These are phyloP conservation scores for Gadopsis bispinosus DNA, from an alignment of 2,797 vertebrate species.

Conservation along the genomic window DNA sequence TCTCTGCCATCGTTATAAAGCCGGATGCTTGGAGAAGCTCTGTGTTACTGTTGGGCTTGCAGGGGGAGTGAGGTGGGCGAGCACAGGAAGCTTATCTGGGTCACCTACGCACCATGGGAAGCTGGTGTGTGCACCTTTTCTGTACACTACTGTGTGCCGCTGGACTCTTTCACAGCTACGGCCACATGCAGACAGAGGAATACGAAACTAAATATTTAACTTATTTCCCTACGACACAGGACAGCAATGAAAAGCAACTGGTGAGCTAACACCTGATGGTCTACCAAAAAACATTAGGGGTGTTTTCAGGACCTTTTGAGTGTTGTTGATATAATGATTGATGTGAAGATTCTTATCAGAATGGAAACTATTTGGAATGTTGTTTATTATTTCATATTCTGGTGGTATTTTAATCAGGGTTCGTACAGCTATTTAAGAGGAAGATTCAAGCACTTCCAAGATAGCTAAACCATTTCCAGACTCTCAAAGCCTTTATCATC, in stretches of 20 bases:
- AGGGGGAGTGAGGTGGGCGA: conserved; percentile 41
- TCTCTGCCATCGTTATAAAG: conserved; percentile 65
- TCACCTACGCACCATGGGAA: conserved; percentile 72
- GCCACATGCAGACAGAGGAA: conserved; percentile 55
- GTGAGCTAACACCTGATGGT: conserved; percentile 62
- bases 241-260: conserved; percentile 75
- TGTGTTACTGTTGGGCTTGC: conserved; percentile 35
- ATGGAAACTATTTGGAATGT: not conserved
- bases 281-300: not conserved
- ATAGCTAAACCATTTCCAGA: too few species aligned
- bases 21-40: conserved; percentile 56
- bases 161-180: conserved; percentile 54
- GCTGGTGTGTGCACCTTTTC: conserved; percentile 54
- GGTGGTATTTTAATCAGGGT: not conserved
- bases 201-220: conserved; percentile 62
- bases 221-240: conserved; percentile 63
- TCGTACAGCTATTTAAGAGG: too few species aligned
- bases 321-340: not conserved
- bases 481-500: too few species aligned
- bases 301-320: not conserved
- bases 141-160: conserved; percentile 61
- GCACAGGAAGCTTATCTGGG: conserved; percentile 75
- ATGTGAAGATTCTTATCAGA: not conserved
- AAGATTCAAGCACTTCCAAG: too few species aligned
- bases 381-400: not conserved